Evolutionary conservation across 2,888 invertebrate species (phyloP).

Genomic region (Dioctria rufipes): DNA sequence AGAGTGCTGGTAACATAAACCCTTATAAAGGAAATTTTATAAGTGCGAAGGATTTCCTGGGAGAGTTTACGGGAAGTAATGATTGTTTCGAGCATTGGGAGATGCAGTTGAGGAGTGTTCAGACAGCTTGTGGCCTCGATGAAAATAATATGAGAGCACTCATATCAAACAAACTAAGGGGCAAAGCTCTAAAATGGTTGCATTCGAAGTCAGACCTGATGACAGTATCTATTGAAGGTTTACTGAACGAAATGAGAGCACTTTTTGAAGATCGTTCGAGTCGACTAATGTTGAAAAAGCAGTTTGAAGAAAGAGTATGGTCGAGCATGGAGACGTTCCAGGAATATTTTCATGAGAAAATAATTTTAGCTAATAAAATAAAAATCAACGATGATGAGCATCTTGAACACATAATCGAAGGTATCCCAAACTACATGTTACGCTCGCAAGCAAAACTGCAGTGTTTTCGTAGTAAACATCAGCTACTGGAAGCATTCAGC

Average conservation of each 20-base stretch:
- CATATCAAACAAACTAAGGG: too few relatives aligned
- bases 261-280: background rate
- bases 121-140: background rate
- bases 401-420: too few relatives aligned
- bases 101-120: background rate
- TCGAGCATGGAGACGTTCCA: too few relatives aligned
- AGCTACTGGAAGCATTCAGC: background rate
- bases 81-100: too few relatives aligned
- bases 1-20: too few relatives aligned
- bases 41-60: background rate
- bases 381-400: too few relatives aligned
- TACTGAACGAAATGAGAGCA: background rate
- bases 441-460: slow-evolving; percentile 1
- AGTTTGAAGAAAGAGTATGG: too few relatives aligned
- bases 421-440: background rate
- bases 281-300: background rate
- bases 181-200: too few relatives aligned
- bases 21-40: background rate
- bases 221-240: background rate
- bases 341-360: too few relatives aligned
- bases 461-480: background rate
- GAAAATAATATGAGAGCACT: background rate
- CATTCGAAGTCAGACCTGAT: background rate
- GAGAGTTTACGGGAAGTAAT: background rate
- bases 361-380: background rate